These are phyloP conservation scores for Drosophila melanocephala DNA, from an alignment of 2,888 invertebrate genomes.

Conservation along the genomic window DNA sequence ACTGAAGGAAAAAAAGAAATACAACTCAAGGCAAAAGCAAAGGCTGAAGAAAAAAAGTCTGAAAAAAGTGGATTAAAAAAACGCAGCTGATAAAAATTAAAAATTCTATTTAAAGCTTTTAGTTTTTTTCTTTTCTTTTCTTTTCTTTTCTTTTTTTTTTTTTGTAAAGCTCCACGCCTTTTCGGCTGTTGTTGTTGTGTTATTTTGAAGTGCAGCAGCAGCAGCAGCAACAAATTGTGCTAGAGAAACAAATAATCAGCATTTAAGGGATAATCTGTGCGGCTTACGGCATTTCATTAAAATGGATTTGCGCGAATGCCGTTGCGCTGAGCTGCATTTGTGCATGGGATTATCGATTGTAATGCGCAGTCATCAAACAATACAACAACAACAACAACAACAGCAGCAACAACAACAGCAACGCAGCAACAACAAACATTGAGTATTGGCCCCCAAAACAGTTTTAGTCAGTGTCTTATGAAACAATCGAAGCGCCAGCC, in stretches of 20 bases:
- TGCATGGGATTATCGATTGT: constrained; percentile 77
- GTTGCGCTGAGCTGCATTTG: constrained; percentile 71
- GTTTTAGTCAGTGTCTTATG: constrained; percentile 62
- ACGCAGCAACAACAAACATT: constrained; percentile 57
- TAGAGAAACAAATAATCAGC: constrained; percentile 55
- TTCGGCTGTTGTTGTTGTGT: constrained; percentile 37
- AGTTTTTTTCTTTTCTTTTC: constrained; percentile 14
- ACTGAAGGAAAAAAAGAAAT: not conserved
- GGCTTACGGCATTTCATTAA: constrained; percentile 71
- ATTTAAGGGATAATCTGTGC: constrained; percentile 62
- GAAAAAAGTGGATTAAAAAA: constrained; percentile 13
- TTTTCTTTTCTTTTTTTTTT: constrained; percentile 6
- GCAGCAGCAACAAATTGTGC: constrained; percentile 31
- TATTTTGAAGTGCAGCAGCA: constrained; percentile 27
- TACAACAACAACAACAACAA: constrained; percentile 39
- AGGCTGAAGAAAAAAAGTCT: constrained; percentile 2
- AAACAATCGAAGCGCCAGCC: constrained; percentile 74
- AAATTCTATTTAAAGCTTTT: constrained; percentile 55
- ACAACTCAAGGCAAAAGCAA: not conserved
- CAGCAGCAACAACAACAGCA: constrained; percentile 22
- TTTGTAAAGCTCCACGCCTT: constrained; percentile 56
- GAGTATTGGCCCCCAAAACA: constrained; percentile 41
- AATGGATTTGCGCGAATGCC: constrained; percentile 74
- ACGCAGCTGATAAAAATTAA: constrained; percentile 40
- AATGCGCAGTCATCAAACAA: constrained; percentile 77